Evolutionary conservation across 2,113 vertebrate genomes (phyloP).

Genomic region (Alaudala cheleensis): DNA sequence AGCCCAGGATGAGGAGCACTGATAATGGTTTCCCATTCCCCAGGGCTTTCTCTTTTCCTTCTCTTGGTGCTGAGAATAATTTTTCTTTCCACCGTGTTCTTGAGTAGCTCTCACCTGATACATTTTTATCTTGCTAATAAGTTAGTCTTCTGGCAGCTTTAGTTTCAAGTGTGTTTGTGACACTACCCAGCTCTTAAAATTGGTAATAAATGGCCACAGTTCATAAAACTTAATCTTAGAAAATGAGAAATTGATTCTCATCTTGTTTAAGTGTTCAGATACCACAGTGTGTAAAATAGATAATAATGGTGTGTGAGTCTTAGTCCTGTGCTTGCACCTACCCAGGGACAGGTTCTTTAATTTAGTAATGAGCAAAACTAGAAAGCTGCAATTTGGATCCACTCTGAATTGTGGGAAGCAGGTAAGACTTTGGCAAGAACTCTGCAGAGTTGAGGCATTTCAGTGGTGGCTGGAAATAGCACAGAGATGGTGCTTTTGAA

Average conservation of each 20-base stretch:
- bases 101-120: not conserved
- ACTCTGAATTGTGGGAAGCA: not conserved
- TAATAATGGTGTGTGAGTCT: not conserved
- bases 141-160: not conserved
- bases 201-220: not conserved
- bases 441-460: not conserved
- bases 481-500: not conserved
- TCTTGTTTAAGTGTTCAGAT: not conserved
- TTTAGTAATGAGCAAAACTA: not conserved
- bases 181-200: not conserved
- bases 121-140: not conserved
- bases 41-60: not conserved
- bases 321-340: not conserved
- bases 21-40: not conserved
- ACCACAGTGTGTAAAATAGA: not conserved
- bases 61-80: not conserved
- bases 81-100: not conserved
- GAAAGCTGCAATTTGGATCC: not conserved
- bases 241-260: not conserved
- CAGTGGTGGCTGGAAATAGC: not conserved
- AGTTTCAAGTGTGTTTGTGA: not conserved
- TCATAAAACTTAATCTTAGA: not conserved
- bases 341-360: not conserved
- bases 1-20: not conserved
- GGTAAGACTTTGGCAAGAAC: not conserved